Evolutionary conservation across 2,113 vertebrate species (phyloP).

Genomic region (Mesembrinibis cayennensis): DNA sequence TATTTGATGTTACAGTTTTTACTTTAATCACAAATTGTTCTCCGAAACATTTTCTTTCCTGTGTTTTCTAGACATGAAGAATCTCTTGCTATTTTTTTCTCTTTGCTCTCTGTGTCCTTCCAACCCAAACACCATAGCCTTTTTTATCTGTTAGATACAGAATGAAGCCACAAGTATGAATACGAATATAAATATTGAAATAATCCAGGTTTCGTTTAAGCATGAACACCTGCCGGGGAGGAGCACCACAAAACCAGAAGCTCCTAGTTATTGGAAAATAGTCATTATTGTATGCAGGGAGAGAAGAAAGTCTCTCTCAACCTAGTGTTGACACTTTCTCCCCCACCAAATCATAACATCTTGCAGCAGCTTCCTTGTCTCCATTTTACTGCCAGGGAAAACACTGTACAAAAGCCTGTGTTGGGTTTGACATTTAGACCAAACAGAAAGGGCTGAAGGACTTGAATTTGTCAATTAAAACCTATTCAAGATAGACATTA

Average conservation of each 20-base stretch:
- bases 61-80: background rate
- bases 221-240: background rate
- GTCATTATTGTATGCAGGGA: background rate
- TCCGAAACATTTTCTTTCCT: background rate
- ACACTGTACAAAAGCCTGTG: background rate
- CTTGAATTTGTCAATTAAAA: conserved; percentile 22
- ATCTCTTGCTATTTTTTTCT: background rate
- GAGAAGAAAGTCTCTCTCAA: background rate
- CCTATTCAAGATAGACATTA: conserved; percentile 14
- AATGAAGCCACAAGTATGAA: background rate
- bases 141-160: background rate
- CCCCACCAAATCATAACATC: background rate
- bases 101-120: background rate
- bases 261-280: background rate
- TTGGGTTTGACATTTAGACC: conserved; percentile 26
- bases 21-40: background rate
- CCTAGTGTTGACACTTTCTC: background rate
- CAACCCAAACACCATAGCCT: background rate
- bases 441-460: background rate
- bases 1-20: background rate
- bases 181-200: background rate
- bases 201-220: background rate
- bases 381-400: background rate
- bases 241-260: background rate
- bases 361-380: background rate